phyloP scores from a whole-genome alignment of 2,113 vertebrate species.

The Cryptomyrus ogoouensis region DNA sequence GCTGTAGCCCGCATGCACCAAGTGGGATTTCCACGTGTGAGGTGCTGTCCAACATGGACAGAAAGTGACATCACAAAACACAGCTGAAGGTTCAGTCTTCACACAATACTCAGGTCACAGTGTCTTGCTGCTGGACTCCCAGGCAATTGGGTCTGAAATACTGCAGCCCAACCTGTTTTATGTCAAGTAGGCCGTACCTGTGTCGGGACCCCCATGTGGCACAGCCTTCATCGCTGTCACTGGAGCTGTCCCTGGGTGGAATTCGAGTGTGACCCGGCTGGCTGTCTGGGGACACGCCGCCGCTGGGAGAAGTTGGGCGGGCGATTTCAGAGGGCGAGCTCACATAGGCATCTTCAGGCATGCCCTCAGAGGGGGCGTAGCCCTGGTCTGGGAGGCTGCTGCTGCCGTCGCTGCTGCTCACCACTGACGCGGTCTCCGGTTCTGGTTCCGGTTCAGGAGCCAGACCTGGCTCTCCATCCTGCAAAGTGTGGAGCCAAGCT shows the following conservation, averaged over 20 bases:
- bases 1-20: background rate
- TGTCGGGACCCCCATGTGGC: constrained; percentile 53
- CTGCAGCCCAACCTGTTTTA: background rate
- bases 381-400: constrained; percentile 61
- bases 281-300: constrained; percentile 55
- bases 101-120: background rate
- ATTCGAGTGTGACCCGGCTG: constrained; percentile 31
- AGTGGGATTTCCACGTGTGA: background rate
- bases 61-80: background rate
- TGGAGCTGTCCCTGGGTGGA: constrained; percentile 44
- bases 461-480: constrained; percentile 35
- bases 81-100: background rate
- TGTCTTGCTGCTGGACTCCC: background rate
- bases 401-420: constrained; percentile 53
- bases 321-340: constrained; percentile 70
- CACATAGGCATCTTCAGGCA: constrained; percentile 71
- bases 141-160: background rate
- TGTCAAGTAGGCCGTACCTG: constrained; percentile 44
- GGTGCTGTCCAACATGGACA: background rate
- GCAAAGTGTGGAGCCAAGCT: constrained; percentile 65
- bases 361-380: constrained; percentile 76
- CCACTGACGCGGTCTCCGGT: constrained; percentile 69
- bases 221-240: constrained; percentile 52
- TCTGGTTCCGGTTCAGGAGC: constrained; percentile 61
- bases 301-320: constrained; percentile 70